phyloP scores from a whole-genome alignment of 2,113 vertebrate species.

The Oceanites oceanicus region DNA sequence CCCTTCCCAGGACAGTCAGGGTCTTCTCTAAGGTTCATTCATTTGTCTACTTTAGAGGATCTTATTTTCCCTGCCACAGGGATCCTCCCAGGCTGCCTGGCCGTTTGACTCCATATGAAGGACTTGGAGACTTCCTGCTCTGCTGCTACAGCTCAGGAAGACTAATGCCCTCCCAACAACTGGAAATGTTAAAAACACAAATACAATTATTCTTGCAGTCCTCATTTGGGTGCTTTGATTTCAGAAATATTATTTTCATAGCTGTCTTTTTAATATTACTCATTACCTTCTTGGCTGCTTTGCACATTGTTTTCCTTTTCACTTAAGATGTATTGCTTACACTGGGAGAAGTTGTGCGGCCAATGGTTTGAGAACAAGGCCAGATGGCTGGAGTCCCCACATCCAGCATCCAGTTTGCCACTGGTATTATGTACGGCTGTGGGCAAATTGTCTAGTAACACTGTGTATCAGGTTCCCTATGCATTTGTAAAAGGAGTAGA shows the following conservation, averaged over 20 bases:
- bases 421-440: background rate
- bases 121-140: background rate
- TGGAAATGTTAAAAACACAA: background rate
- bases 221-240: conserved; percentile 1
- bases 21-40: background rate
- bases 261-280: conserved; percentile 19
- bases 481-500: background rate
- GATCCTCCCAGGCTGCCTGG: background rate
- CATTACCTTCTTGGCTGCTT: conserved; percentile 3
- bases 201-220: background rate
- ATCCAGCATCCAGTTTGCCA: background rate
- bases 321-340: background rate
- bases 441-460: background rate
- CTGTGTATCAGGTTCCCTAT: background rate
- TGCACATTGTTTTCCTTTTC: background rate
- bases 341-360: background rate
- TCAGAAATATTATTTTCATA: conserved; percentile 38
- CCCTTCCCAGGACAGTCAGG: background rate
- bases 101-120: background rate
- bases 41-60: background rate
- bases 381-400: background rate
- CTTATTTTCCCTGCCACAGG: background rate
- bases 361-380: background rate
- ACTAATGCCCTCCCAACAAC: background rate
- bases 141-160: background rate